These are phyloP conservation scores for Troides helena DNA, from an alignment of 2,888 invertebrate species.

Conservation along the genomic window DNA sequence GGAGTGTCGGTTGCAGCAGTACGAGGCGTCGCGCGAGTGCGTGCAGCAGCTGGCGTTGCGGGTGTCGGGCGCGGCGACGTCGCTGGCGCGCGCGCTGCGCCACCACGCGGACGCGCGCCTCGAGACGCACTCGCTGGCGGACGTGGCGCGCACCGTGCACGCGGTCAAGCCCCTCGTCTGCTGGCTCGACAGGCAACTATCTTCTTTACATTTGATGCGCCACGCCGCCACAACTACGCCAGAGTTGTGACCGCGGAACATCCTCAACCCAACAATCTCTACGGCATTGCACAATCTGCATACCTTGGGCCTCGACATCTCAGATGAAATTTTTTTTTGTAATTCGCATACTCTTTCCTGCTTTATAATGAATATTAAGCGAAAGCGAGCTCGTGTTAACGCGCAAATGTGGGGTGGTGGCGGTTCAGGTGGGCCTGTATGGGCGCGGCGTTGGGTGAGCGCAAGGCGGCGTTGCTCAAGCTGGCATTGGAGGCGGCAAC, in stretches of 20 bases:
- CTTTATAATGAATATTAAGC: no score
- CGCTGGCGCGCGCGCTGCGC: constrained; percentile 86
- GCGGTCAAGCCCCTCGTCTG: constrained; percentile 92
- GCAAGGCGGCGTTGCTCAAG: constrained; percentile 84
- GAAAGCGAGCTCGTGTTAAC: not conserved
- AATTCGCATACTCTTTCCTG: no score
- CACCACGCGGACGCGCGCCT: constrained; percentile 85
- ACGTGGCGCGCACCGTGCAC: constrained; percentile 91
- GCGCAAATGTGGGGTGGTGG: constrained; percentile 35
- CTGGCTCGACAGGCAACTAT: constrained; percentile 90
- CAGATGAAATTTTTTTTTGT: no score
- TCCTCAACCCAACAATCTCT: no score
- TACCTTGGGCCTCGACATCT: no score
- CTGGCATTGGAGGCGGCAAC: constrained; percentile 93
- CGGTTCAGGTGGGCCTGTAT: constrained; percentile 39
- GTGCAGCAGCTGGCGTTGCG: constrained; percentile 92
- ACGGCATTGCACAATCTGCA: no score
- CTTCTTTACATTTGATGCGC: constrained; percentile 18
- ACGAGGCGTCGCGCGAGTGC: constrained; percentile 94
- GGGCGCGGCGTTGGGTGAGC: constrained; percentile 49
- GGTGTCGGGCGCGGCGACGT: constrained; percentile 87
- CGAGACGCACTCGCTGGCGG: constrained; percentile 89
- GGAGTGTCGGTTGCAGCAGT: constrained; percentile 83
- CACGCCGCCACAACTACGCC: no score
- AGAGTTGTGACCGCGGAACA: no score